Evolutionary conservation across 2,797 vertebrate species (phyloP), one percentile per base, ranked within the genome.

Genomic region (Champsocephalus esox): DNA sequence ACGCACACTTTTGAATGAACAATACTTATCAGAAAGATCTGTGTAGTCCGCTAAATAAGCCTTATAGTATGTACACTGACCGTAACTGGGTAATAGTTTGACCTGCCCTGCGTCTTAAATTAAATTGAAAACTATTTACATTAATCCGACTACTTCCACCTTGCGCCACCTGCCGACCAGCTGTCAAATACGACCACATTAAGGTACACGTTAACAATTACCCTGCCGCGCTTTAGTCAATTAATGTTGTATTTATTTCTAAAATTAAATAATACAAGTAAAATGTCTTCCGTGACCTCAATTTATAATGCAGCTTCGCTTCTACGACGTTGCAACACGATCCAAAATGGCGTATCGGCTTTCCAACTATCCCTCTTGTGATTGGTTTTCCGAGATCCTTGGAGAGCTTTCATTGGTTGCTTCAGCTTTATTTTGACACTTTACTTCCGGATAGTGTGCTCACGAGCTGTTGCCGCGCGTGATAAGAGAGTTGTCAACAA

Each of bases 281-380:
- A 5, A 64, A 34, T 13, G 4, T 32, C 2, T 46, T 41, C 14
- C 2, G 19, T 70, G 16, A 17, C 75, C 16, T 49, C 0, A 34
- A 45, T 43, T 62, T 9, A n/a, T 2, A 51, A 43, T 3, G 12
- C 34, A 1, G 10, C 24, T 4, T 51, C 58, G 28, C 65, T 21
- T 9, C 2, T 66, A n/a, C 32, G 5, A 84, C 81, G 77, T 85
- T 73, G 1, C 28, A 34, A 21, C 28, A 38, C 17, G 4, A 52
- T 34, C 66, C 84, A 92, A 94, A 91, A 94, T 94, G 94, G 92
- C 90, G 86, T 13, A 72, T 13, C 32, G 51, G 6, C 86, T 3
- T 43, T 16, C 43, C 70, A 92, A 87, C 76, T 81, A 92, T 0
- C 66, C 2, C 1, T 8, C 3, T 11, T 75, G 1, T 41, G 76